These are phyloP conservation scores for Caradrina clavipalpis DNA, from an alignment of 2,888 invertebrate genomes.

Conservation along the genomic window DNA sequence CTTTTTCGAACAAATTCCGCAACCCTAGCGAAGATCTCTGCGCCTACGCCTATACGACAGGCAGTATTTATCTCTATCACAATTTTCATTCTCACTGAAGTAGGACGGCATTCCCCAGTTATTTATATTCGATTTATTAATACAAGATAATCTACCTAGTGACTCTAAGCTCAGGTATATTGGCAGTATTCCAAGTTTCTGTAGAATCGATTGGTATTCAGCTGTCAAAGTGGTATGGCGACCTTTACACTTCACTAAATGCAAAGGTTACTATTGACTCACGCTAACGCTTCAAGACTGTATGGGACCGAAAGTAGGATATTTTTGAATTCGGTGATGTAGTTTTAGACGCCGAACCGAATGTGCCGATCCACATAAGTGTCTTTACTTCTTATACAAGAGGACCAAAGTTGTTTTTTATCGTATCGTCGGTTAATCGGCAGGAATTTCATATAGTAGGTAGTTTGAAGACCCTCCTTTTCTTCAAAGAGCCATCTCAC, in stretches of 20 bases:
- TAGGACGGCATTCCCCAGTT: conserved; percentile 13
- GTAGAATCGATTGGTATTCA: conserved; percentile 36
- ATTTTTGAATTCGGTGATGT: not conserved
- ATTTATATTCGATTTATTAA: conserved; percentile 25
- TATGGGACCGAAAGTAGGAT: conserved; percentile 12
- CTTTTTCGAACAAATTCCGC: not conserved
- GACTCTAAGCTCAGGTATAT: conserved; percentile 36
- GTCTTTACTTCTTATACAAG: no score
- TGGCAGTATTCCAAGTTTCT: conserved; percentile 39
- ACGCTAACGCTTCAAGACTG: conserved; percentile 26
- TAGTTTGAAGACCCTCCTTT: no score
- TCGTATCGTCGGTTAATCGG: no score
- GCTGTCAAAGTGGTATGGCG: conserved; percentile 42
- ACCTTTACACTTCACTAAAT: conserved; percentile 39
- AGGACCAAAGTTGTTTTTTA: no score
- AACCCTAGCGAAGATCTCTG: no score
- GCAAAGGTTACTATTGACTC: conserved; percentile 54
- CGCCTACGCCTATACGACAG: conserved; percentile 2
- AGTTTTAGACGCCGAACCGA: not conserved
- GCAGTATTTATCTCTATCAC: conserved; percentile 11
- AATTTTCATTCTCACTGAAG: not conserved
- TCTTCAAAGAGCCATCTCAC: not conserved
- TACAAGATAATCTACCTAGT: conserved; percentile 27
- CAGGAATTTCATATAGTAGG: no score
- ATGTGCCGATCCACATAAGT: no score